These are phyloP conservation scores for Blennius ocellaris DNA, from an alignment of 2,113 vertebrate species.

Conservation along the genomic window DNA sequence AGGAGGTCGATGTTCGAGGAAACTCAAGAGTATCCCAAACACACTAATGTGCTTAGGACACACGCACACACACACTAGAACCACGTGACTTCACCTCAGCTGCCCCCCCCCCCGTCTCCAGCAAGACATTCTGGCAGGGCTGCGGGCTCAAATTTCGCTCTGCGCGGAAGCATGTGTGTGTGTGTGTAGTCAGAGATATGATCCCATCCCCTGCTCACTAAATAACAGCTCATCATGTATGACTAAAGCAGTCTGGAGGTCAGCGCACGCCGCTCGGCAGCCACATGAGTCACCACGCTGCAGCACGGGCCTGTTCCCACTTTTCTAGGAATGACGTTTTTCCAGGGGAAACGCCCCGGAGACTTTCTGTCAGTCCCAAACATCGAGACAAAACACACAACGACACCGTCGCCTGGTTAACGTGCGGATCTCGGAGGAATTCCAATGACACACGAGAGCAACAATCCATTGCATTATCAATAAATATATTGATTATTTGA, in stretches of 20 bases:
- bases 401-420: not conserved
- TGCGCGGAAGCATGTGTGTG: constrained; percentile 1
- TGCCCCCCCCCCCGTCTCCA: not conserved
- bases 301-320: not conserved
- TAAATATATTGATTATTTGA: no score
- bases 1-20: constrained; percentile 23
- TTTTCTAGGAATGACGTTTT: constrained; percentile 24
- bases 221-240: constrained; percentile 14
- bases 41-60: not conserved
- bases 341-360: not conserved
- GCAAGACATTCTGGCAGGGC: constrained; percentile 16
- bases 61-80: not conserved
- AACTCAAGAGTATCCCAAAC: not conserved
- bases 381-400: not conserved
- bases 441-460: no score
- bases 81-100: constrained; percentile 42
- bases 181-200: constrained; percentile 15
- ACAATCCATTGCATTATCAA: no score
- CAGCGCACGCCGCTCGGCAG: not conserved
- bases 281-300: not conserved
- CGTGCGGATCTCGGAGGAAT: no score
- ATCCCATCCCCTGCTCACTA: constrained; percentile 25
- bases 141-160: constrained; percentile 35
- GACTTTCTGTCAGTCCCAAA: not conserved
- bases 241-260: constrained; percentile 22